Base-by-base conservation (phyloP, 2,797 vertebrate species). In the Zonotrichia albicollis region DNA sequence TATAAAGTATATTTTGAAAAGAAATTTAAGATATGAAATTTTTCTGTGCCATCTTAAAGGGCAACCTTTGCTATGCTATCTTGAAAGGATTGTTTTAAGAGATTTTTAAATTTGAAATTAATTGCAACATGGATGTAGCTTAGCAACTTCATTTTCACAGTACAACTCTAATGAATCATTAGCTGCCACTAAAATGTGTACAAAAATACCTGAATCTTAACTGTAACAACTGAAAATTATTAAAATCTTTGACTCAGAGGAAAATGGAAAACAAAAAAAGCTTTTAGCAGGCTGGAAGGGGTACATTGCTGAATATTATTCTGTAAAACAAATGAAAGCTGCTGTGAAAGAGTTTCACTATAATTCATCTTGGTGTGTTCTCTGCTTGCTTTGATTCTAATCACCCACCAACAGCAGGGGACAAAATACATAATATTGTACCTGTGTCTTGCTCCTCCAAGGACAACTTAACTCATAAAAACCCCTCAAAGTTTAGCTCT, bases 401-500 rank as follows among this genome's bases (percentile, higher is more conserved):
- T 26, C 57, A 11, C 34, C 32, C 10, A 45, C 48, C 23, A 54
- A 34, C n/a, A 29, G 5, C 4, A 5, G 11, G 60, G 32, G 6
- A 32, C 5, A 16, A 67, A 77, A 67, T 19, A 48, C 0, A 4
- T 6, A 46, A 36, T 8, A 2, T 11, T 72, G 15, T 29, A n/a
- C 12, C 30, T 77, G 32, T 23, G 8, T 36, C 53, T 43, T 66
- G 11, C 30, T 48, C 22, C 40, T 48, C 46, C 71, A n/a, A 82
- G 27, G 13, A 27, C 3, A 10, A 7, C 22, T 80, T 16, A 48
- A 10, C 54, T 64, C 75, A 62, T 4, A 53, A 20, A 64, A 53
- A 0, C 5, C 11, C 17, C 30, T 17, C 3, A 10, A 46, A 34
- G 3, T 20, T 13, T 5, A 22, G 6, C 5, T 42, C 4, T 6